These are phyloP conservation scores for Oryzias curvinotus DNA, from an alignment of 2,113 vertebrate genomes.

Conservation along the genomic window DNA sequence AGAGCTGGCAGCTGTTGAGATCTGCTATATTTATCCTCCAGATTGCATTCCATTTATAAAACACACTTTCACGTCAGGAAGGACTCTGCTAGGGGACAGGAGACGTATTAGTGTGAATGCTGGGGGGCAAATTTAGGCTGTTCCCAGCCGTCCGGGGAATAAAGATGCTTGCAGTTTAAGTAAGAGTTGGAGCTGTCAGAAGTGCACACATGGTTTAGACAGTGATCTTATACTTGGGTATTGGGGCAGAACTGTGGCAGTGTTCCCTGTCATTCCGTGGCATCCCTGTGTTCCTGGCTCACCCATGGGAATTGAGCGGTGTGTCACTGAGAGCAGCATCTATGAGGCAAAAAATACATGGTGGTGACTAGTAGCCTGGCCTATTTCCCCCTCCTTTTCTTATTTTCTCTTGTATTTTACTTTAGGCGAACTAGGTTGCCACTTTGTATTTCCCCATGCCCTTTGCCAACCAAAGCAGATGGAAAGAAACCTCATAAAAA, in stretches of 20 bases:
- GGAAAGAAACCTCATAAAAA: constrained; percentile 64
- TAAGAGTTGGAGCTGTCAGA: constrained; percentile 51
- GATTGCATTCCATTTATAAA: constrained; percentile 56
- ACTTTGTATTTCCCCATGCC: constrained; percentile 59
- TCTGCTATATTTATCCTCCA: constrained; percentile 65
- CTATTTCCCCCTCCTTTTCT: constrained; percentile 7
- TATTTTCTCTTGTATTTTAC: constrained; percentile 41
- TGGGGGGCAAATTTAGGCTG: constrained; percentile 50
- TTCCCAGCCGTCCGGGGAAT: constrained; percentile 42
- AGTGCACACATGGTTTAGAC: constrained; percentile 42
- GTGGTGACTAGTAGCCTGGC: constrained; percentile 58
- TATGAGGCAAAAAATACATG: constrained; percentile 45
- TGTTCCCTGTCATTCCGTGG: constrained; percentile 58
- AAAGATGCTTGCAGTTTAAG: constrained; percentile 54
- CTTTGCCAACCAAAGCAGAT: constrained; percentile 52
- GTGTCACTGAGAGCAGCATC: constrained; percentile 63
- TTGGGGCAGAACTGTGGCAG: constrained; percentile 43
- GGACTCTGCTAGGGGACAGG: constrained; percentile 27
- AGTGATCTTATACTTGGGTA: constrained; percentile 54
- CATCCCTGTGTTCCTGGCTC: constrained; percentile 45
- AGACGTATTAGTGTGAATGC: constrained; percentile 58
- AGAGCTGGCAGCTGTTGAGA: constrained; percentile 56
- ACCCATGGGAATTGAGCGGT: constrained; percentile 48
- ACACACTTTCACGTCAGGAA: constrained; percentile 44
- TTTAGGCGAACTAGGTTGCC: constrained; percentile 47